Base-by-base conservation (phyloP, 2,888 invertebrate species). In the Coelopa pilipes region DNA sequence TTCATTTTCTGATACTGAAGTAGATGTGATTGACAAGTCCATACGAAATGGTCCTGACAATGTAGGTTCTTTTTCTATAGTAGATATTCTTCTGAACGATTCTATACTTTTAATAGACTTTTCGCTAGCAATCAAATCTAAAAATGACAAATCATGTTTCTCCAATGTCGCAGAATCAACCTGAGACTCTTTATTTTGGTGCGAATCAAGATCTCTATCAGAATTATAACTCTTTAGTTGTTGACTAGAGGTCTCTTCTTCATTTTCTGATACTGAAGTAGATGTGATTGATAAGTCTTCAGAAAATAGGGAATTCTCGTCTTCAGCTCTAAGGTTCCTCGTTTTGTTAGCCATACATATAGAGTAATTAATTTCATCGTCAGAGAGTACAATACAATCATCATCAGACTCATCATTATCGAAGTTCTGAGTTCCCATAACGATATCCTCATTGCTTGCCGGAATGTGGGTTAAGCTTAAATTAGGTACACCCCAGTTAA, bases 311-410 rank as follows among this genome's bases (percentile, higher is more conserved):
- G 17, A 46, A 45, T 55, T 69, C 55, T 46, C 70, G 24, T 5
- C 45, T 24, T 70, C 70, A 4, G 50, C 55, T 15, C 3, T 13
- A 7, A 47, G 45, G 19, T 74, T 57, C 45, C 50, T 70, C 1
- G 79, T 78, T 72, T 81, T 84, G 70, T 84, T 78, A 10, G 84
- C 82, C 68, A 81, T 83, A 81, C 89, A 87, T 66, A 91, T 83
- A 0, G 92, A 92, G 85, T 92, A 92, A 81, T 92, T 90, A 24
- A 92, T 85, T 87, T 92, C 92, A 78, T 90, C 90, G 80, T 92
- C 92, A 1, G 87, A 87, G 24, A 87, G 78, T 11, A 86, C 59
- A 11, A 82, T 78, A 60, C 89, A 89, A n/a, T 82, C 81, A 68
- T 80, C 78, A 57, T 89, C 89, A n/a, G 66, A 34, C 2, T 34